Percentiles rank a stretch among this genome's conserved stretches.
phyloP scores from a whole-genome alignment of 1,140 invertebrate species.

The Diplogasteroides magnus region DNA sequence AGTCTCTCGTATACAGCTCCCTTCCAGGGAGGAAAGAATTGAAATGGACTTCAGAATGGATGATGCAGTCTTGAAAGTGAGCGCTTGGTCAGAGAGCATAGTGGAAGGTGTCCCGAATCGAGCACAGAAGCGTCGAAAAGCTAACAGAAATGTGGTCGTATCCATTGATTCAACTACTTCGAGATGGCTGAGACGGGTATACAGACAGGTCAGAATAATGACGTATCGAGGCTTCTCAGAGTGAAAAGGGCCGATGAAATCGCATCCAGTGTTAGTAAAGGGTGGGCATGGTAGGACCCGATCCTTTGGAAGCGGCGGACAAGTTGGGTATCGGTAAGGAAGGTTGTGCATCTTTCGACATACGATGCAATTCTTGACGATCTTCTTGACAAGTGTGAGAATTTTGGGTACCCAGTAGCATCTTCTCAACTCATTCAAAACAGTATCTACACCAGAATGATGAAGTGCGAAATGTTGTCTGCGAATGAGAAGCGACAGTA shows the following conservation, averaged over 20 bases:
- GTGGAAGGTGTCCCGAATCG: neutral
- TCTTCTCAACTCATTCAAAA: too few species aligned
- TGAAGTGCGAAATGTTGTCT: too few species aligned
- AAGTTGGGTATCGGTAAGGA: neutral
- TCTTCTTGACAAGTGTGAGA: too few species aligned
- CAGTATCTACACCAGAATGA: too few species aligned
- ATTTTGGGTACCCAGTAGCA: too few species aligned
- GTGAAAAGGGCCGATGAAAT: neutral
- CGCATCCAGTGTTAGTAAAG: neutral
- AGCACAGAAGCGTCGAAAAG: neutral
- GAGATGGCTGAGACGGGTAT: neutral
- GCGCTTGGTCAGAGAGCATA: neutral
- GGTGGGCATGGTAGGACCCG: neutral
- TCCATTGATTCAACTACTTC: neutral
- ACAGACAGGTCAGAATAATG: constrained; percentile 1
- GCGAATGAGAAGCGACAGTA: too few species aligned
- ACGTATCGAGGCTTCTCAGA: neutral
- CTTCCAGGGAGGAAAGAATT: neutral
- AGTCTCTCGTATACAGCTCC: constrained; percentile 1
- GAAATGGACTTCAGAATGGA: neutral
- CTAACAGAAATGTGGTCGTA: neutral
- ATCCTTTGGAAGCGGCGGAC: neutral
- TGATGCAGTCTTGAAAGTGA: neutral
- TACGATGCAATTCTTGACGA: too few species aligned
- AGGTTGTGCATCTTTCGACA: neutral